Base-by-base conservation (phyloP, 1,140 invertebrate genomes). In the Spodoptera frugiperda region DNA sequence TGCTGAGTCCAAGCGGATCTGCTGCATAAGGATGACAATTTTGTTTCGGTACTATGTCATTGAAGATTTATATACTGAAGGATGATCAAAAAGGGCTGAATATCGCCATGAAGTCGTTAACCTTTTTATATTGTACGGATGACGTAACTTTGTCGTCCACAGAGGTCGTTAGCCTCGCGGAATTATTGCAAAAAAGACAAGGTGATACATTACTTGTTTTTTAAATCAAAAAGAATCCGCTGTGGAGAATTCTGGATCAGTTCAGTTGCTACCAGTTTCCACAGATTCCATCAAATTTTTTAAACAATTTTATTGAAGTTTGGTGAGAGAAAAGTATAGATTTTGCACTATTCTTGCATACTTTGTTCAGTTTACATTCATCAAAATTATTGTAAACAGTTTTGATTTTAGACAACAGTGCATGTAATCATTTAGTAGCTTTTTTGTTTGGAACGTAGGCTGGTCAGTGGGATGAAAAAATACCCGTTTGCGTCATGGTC, bases 101-200 rank as follows among this genome's bases (percentile, higher is more conserved):
- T 49, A 17, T 61, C 17, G 44, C 49, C 71, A 12, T 14, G 55
- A 73, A 59, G 71, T 73, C 71, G 46, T 61, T 61, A 59, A 73
- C 71, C 71, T 73, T 61, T 59, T 55, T 57, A 33, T 73, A 59
- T 61, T 30, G 71, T 55, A 73, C 44, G 19, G 44, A 44, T 48
- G 39, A 73, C 54, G 71, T 73, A 59, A 48, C 51, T 61, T 57
- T 55, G 49, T 53, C 53, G 49, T 54, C 68, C 39, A 67, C 17
- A 30, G 55, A 49, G 71, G 55, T 73, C 17, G 46, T 73, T 73
- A 21, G 44, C 55, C 71, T 61, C 55, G 19, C 71, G 44, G 63
- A 67, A 67, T 67, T 49, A 73, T 73, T 73, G 71, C 55, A 59
- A 73, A 25, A 73, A 46, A 61, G 15, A 44, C 53, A 57, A 73